Evolutionary conservation across 2,888 invertebrate species (phyloP).

Genomic region (Diarsia brunnea): DNA sequence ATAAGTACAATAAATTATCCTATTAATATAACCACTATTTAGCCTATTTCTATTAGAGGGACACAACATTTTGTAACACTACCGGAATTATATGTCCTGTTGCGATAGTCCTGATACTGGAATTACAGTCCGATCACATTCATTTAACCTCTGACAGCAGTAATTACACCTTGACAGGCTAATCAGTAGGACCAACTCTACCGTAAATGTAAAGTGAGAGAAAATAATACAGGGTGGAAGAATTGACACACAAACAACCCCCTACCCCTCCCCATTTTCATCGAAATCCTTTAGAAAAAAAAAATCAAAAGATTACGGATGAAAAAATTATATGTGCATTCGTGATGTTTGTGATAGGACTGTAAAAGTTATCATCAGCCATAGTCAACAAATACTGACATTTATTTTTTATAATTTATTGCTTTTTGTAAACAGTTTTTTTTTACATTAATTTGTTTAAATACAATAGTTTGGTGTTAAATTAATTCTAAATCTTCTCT

Average conservation of each 20-base stretch:
- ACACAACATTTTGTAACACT: neutral
- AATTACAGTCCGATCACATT: neutral
- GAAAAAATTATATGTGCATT: neutral
- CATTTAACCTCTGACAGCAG: neutral
- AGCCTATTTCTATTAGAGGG: neutral
- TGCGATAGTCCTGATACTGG: neutral
- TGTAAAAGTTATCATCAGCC: neutral
- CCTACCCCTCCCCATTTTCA: too few species aligned
- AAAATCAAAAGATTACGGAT: neutral
- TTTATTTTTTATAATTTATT: neutral
- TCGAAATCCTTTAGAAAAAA: too few species aligned
- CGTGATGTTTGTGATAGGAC: neutral
- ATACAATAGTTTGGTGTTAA: neutral
- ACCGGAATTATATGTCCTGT: neutral
- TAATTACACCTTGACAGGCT: neutral
- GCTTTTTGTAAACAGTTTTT: neutral
- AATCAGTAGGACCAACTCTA: neutral
- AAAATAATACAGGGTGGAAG: neutral
- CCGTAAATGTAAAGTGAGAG: neutral
- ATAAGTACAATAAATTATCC: constrained; percentile 57
- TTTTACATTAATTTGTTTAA: neutral
- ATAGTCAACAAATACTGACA: neutral
- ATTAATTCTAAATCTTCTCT: neutral
- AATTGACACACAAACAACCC: too few species aligned
- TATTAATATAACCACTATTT: constrained; percentile 6